phyloP scores from a whole-genome alignment of 2,797 vertebrate species.

The Mormyrus proboscirostris region DNA sequence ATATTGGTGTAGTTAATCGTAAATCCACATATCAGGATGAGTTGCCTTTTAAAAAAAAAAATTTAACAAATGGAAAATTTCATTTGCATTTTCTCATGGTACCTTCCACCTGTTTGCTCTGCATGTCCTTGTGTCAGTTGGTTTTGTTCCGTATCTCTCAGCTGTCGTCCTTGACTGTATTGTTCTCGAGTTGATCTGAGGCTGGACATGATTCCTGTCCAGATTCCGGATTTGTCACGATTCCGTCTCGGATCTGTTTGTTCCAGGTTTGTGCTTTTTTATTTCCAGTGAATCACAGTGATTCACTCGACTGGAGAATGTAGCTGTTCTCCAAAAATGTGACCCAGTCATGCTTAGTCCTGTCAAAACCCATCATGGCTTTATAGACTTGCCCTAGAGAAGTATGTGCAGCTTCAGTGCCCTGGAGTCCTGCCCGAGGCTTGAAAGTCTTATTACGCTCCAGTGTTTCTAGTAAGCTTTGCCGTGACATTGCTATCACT shows the following conservation, averaged over 20 bases:
- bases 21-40: not conserved
- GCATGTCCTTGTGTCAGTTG: not conserved
- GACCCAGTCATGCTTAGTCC: not conserved
- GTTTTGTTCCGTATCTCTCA: not conserved
- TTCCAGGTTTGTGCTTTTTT: not conserved
- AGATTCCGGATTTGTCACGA: not conserved
- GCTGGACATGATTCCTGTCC: not conserved
- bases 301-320: not conserved
- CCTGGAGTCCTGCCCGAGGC: not conserved
- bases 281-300: not conserved
- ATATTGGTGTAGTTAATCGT: not conserved
- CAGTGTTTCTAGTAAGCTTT: not conserved
- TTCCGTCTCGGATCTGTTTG: not conserved
- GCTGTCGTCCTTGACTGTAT: not conserved
- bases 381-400: not conserved
- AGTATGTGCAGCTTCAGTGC: not conserved
- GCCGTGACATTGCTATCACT: not conserved
- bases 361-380: not conserved
- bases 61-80: not conserved
- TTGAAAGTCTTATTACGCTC: not conserved
- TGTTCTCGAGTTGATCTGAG: not conserved
- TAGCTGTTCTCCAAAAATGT: not conserved
- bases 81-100: not conserved
- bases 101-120: not conserved
- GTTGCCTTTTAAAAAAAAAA: not conserved